phyloP scores from a whole-genome alignment of 2,888 invertebrate species.

The Macaria notata region DNA sequence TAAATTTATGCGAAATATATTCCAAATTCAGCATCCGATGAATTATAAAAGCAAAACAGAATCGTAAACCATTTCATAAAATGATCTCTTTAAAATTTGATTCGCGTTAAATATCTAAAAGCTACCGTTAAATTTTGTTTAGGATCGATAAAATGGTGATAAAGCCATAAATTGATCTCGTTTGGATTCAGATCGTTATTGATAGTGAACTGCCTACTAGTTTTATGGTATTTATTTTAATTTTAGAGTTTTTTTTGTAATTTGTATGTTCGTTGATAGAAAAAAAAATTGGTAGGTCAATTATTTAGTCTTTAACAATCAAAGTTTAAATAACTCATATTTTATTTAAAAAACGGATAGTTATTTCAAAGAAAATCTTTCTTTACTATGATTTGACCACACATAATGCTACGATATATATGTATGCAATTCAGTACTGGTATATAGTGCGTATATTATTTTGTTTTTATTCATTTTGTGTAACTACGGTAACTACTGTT shows the following conservation, averaged over 20 bases:
- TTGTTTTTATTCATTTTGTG: no score
- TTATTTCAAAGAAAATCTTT: no score
- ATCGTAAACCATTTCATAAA: constrained; percentile 14
- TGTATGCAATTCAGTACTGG: no score
- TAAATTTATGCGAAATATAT: constrained; percentile 1
- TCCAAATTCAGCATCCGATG: constrained; percentile 12
- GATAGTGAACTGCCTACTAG: constrained; percentile 8
- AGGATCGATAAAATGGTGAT: constrained; percentile 6
- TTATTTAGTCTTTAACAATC: no score
- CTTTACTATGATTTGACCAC: no score
- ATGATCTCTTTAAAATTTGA: constrained; percentile 15
- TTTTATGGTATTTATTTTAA: constrained; percentile 7
- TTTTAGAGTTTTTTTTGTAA: neutral
- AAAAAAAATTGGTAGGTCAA: no score
- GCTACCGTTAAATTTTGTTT: constrained; percentile 7
- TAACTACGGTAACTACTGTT: no score
- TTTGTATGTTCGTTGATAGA: no score
- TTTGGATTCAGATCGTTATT: constrained; percentile 3
- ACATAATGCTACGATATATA: no score
- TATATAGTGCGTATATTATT: no score
- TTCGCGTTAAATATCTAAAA: constrained; percentile 6
- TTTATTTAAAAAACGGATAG: no score
- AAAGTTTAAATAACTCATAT: no score
- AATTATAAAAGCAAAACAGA: constrained; percentile 22
- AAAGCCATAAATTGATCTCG: constrained; percentile 10